Evolutionary conservation across 37 sponge, comb jelly and placozoan genomes (phyloP), one percentile per base, ranked within the genome.

Genomic region (Diacarnus erythraeanus): DNA sequence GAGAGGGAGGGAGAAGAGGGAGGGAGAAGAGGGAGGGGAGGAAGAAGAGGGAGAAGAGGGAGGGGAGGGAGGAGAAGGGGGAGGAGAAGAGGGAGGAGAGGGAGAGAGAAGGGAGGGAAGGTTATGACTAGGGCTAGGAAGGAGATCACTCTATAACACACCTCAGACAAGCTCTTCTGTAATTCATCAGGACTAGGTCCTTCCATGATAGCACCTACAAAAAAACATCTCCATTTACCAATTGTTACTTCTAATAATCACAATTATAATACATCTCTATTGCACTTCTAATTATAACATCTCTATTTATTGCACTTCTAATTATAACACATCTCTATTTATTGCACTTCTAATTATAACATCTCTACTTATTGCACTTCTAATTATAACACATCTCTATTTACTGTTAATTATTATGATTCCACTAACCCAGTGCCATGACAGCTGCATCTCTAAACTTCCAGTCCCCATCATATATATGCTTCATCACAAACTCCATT

Each of bases 361-460:
- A 17, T 54, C 56, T 54, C 10, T 54, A 54, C 10, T 20, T 54
- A 54, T 54, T 54, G 56, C 17, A 17, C 17, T 10, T 54, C 56
- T 54, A 54, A 54, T 20, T 54, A 54, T 54, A 20, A 17, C 17
- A 17, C 17, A 17, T 54, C 56, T 54, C 10, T 20, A 54, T 54
- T 20, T 54, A 20, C 17, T 54, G 17, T 54, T 10, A 54, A 54
- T 54, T 54, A 20, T 54, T 54, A 10, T 54, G 10, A 10, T 1
- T 61, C 18, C 72, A 0, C 87, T 0, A 27, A 89, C 97, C 99
- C 33, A 99, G 85, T 10, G 97, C 86, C 88, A 96, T 87, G 61
- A 94, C 81, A 9, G 99, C 95, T 35, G 99, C 95, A 74, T 99
- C 99, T 75, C 95, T 70, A 31, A 42, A 83, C 77, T 86, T 82